Evolutionary conservation across 2,797 vertebrate genomes (phyloP).

Genomic region (Acrossocheilus wenchowensis): DNA sequence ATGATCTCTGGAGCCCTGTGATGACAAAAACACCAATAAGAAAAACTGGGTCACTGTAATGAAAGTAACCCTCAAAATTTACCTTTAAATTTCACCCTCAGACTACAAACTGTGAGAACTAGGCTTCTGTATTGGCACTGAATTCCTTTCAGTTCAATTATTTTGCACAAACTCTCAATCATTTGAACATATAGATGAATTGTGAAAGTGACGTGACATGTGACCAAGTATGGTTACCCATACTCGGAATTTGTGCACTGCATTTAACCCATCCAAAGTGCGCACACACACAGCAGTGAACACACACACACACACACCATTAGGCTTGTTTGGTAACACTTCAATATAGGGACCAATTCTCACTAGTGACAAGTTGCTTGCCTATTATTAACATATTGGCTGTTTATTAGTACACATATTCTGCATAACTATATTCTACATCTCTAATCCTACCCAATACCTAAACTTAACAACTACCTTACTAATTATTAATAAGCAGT

Average conservation of each 20-base stretch:
- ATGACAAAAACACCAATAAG: constrained; percentile 49
- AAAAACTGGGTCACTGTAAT: constrained; percentile 28
- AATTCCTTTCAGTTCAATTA: background rate
- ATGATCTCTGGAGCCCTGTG: constrained; percentile 99
- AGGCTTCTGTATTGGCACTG: background rate
- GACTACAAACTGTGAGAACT: background rate
- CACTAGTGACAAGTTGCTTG: background rate
- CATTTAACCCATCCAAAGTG: too few species aligned
- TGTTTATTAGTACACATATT: background rate
- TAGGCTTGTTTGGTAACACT: too few species aligned
- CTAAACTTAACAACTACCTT: background rate
- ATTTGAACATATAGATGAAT: too few species aligned
- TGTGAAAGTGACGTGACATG: too few species aligned
- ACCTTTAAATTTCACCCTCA: background rate
- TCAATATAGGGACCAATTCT: background rate
- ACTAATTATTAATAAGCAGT: background rate
- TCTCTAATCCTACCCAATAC: background rate
- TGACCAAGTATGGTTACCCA: too few species aligned
- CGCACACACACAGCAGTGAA: too few species aligned
- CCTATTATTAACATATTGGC: background rate
- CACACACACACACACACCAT: too few species aligned
- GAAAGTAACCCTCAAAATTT: background rate
- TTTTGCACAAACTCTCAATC: background rate
- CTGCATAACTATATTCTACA: background rate
- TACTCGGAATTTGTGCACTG: too few species aligned